Evolutionary conservation across 2,113 vertebrate genomes (phyloP), one percentile per base, ranked within the genome.

Genomic region (Meriones unguiculatus): DNA sequence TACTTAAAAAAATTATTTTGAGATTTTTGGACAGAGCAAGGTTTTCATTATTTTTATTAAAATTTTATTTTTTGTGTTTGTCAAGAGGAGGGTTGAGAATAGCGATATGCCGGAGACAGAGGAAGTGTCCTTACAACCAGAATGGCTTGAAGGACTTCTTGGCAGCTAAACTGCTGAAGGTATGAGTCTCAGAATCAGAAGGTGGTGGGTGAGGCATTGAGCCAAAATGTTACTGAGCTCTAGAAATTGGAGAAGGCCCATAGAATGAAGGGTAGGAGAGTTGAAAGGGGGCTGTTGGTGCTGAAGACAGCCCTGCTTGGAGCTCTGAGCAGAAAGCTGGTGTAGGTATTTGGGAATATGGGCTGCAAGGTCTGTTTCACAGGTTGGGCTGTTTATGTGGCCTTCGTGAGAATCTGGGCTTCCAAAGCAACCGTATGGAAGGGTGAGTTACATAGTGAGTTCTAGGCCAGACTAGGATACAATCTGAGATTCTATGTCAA

Each of bases 311-410:
- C 25, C 77, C 59, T 69, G 14, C 0, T 5, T 35, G 38, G 38
- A 28, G n/a, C 67, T 54, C 24, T 25, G 38, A 62, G 57, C 78
- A 30, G 77, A 86, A 62, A 35, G 86, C 81, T 7, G 73, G 9
- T 6, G 78, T 46, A 73, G 94, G 87, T 88, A 14, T 80, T 32
- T 57, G 90, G 70, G 70, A 92, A 86, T 65, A 80, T 38, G 62
- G 75, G 41, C 57, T 20, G 54, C 38, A 25, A 15, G 54, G 25
- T 73, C 54, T 50, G 87, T 52, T 72, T 54, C 81, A 80, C 95
- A 90, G 97, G 95, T 93, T 57, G 67, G 62, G 81, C 95, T 88
- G 72, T 94, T 97, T 95, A 0, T 70, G 81, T 81, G 90, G 20
- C 75, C 17, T 72, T 69, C 35, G 0, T 2, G 88, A 64, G 90